These are phyloP conservation scores for Gallinago undulata DNA, from an alignment of 2,113 vertebrate genomes.

Conservation along the genomic window DNA sequence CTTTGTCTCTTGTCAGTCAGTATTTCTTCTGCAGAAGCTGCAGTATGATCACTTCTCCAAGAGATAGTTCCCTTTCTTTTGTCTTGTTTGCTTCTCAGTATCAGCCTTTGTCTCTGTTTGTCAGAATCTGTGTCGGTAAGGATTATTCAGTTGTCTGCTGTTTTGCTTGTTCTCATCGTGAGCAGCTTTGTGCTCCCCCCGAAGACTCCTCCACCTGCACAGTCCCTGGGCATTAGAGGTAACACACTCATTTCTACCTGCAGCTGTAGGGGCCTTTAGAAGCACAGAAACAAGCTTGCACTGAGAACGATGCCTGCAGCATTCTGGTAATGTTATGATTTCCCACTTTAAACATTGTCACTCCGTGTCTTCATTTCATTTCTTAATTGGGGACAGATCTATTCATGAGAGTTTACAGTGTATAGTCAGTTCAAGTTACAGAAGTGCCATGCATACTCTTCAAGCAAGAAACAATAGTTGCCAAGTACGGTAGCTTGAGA, in stretches of 20 bases:
- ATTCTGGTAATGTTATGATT: constrained; percentile 24
- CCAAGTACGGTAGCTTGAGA: neutral
- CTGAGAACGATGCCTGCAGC: constrained; percentile 45
- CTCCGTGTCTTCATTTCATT: constrained; percentile 41
- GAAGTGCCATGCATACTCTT: constrained; percentile 2
- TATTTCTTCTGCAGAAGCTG: neutral
- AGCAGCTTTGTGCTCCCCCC: neutral
- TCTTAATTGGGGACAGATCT: constrained; percentile 58
- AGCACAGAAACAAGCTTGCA: neutral
- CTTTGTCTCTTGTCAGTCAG: neutral
- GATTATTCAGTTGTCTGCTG: constrained; percentile 18
- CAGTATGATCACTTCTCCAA: neutral
- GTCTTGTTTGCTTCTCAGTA: neutral
- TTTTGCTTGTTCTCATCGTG: rapidly evolving
- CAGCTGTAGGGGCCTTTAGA: constrained; percentile 26
- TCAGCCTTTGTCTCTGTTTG: constrained; percentile 42
- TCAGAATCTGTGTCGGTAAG: neutral
- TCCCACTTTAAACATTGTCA: constrained; percentile 54
- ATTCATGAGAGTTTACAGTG: constrained; percentile 27
- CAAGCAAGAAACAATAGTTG: constrained; percentile 26
- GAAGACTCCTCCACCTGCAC: constrained; percentile 30
- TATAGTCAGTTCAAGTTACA: constrained; percentile 43
- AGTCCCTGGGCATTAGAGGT: neutral
- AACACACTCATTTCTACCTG: constrained; percentile 1
- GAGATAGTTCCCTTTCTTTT: neutral